These are phyloP conservation scores for Pachliopta kotzebuea DNA, from an alignment of 2,888 invertebrate genomes.

Conservation along the genomic window DNA sequence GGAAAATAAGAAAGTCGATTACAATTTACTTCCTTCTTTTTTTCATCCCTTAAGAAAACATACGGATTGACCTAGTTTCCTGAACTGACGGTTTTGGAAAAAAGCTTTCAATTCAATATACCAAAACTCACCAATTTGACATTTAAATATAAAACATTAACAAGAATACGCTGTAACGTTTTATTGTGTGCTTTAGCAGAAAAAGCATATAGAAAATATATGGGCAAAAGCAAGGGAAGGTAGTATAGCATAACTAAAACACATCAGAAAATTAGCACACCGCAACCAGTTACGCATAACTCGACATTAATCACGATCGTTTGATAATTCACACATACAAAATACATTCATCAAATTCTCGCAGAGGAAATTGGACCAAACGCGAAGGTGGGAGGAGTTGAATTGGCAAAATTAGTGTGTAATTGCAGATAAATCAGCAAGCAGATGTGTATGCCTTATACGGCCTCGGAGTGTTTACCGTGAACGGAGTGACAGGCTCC, in stretches of 20 bases:
- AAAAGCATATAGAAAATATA: too few relatives aligned
- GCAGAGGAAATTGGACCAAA: constrained; percentile 10
- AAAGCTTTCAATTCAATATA: too few relatives aligned
- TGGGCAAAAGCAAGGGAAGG: too few relatives aligned
- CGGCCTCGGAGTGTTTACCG: constrained; percentile 13
- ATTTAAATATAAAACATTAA: too few relatives aligned
- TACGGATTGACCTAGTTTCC: too few relatives aligned
- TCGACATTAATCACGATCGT: constrained; percentile 4
- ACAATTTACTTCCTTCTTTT: too few relatives aligned
- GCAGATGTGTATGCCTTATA: constrained; percentile 25
- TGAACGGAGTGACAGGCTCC: constrained; percentile 27
- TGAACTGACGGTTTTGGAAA: too few relatives aligned
- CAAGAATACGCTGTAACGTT: too few relatives aligned
- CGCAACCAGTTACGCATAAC: constrained; percentile 1
- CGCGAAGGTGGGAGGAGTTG: background rate
- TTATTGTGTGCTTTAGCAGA: too few relatives aligned
- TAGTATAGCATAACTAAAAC: background rate
- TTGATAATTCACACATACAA: constrained; percentile 19
- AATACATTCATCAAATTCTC: constrained; percentile 6
- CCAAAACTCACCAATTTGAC: too few relatives aligned
- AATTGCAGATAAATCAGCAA: constrained; percentile 24
- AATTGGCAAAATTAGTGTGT: constrained; percentile 10
- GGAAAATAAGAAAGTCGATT: too few relatives aligned
- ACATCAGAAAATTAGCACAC: background rate
- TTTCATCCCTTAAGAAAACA: too few relatives aligned